phyloP scores from a whole-genome alignment of 2,113 vertebrate species.

The Silurus meridionalis region DNA sequence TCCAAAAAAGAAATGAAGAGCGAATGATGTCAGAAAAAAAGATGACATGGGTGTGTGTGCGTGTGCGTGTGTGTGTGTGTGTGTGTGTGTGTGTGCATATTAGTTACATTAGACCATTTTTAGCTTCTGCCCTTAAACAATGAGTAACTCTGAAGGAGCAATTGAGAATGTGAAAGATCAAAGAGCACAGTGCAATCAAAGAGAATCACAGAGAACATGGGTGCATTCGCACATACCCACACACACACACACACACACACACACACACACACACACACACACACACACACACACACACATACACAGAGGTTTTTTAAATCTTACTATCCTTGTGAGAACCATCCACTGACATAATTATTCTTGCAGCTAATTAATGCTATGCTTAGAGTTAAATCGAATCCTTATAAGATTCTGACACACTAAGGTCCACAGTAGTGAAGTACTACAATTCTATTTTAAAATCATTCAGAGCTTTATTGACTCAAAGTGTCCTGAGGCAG shows the following conservation, averaged over 20 bases:
- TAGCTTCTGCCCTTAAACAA: slow-evolving; percentile 41
- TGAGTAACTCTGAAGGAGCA: slow-evolving; percentile 32
- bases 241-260: slow-evolving; percentile 12
- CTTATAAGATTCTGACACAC: not conserved
- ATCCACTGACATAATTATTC: not conserved
- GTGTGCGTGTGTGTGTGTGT: too few relatives aligned
- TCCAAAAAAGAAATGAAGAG: not conserved
- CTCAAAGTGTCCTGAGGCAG: not conserved
- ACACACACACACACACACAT: slow-evolving; percentile 11
- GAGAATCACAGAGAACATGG: slow-evolving; percentile 40
- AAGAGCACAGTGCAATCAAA: slow-evolving; percentile 48
- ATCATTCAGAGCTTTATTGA: not conserved
- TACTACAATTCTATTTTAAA: not conserved
- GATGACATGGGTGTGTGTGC: not conserved
- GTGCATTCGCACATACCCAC: not conserved
- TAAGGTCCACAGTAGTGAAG: not conserved
- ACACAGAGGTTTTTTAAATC: not conserved
- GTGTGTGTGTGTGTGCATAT: not conserved
- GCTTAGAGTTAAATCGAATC: not conserved
- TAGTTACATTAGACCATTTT: slow-evolving; percentile 37
- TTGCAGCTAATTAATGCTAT: not conserved
- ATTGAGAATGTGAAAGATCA: slow-evolving; percentile 42
- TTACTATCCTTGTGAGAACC: not conserved
- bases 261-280: not conserved
- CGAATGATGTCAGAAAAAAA: not conserved